Conservation (phyloP, 2,888 invertebrate genomes). For the Asteroscopus sphinx region DNA sequence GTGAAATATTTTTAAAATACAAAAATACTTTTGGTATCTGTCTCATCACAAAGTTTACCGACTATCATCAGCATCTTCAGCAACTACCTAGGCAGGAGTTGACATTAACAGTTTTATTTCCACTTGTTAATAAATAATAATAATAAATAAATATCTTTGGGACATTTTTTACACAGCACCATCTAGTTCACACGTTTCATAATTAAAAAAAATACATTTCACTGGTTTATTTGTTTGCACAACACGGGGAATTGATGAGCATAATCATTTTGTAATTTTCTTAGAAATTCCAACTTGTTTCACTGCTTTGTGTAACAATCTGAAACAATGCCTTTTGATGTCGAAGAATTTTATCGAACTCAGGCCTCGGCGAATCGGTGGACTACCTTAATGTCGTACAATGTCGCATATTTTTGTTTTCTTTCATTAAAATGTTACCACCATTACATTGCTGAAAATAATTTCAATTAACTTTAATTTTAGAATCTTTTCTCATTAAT, state of each 20-base stretch:
- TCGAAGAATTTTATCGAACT: slow-evolving; percentile 29
- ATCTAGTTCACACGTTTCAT: slow-evolving; percentile 66
- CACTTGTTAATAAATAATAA: slow-evolving; percentile 57
- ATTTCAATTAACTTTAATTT: no score
- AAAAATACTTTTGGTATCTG: no score
- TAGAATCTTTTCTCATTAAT: no score
- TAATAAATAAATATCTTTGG: no score
- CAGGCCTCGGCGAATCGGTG: slow-evolving; percentile 2
- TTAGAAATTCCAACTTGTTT: slow-evolving; percentile 29
- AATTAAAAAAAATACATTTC: slow-evolving; percentile 43
- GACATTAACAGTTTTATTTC: slow-evolving; percentile 63
- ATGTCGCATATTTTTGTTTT: slow-evolving; percentile 12
- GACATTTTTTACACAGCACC: no score
- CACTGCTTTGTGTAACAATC: slow-evolving; percentile 22
- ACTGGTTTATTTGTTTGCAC: slow-evolving; percentile 37
- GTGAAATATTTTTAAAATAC: no score
- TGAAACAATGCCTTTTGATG: slow-evolving; percentile 36
- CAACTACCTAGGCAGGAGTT: slow-evolving; percentile 35
- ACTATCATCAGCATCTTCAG: slow-evolving; percentile 22
- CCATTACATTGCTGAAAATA: no score
- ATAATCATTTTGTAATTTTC: slow-evolving; percentile 30
- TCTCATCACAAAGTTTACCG: slow-evolving; percentile 1
- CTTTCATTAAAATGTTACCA: no score
- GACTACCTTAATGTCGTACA: slow-evolving; percentile 9
- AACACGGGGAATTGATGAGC: slow-evolving; percentile 14